Base-by-base conservation (phyloP, 2,797 vertebrate genomes). In the Thalassophryne amazonica region DNA sequence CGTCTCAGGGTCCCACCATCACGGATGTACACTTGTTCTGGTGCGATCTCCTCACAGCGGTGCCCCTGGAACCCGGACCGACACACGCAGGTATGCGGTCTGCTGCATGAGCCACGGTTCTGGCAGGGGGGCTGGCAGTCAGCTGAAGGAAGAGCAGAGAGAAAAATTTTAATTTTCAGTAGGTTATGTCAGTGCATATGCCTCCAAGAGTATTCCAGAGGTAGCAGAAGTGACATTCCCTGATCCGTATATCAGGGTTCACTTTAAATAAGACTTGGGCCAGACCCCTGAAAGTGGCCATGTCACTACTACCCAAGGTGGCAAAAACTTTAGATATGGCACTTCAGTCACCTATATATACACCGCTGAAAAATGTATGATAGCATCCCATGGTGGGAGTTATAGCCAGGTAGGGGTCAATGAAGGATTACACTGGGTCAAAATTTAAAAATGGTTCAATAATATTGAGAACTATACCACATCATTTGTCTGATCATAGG, bases 91-190 rank as follows among this genome's bases (percentile, higher is more conserved):
- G 94, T 92, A 76, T 98, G 94, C 2, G 95, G 96, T 5, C 94
- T 91, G 71, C 93, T 97, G 88, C 96, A 98, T 73, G 94, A 95
- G 69, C 95, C 95, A 5, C 94, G 92, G 89, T 98, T 98, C 90
- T 94, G 92, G 88, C 96, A 98, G 0, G 93, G 94, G 0, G 95
- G 96, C 73, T 95, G 89, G 60, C 96, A 98, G 73, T 98, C 93
- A 15, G 96, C 95, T 98, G 90, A 34, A 65, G 58, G 61, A 30
- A 67, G 40, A 78, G 68, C 60, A 78, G 53, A 82, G 67, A 78
- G 60, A 66, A 50, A 66, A 61, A 76, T 71, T n/a, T 53, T 58
- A 15, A 43, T 69, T 73, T 57, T 79, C 59, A 73, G 36, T 7
- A 45, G 66, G 81, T 81, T 69, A 76, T 33, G 60, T 64, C 40